Conservation (phyloP, 1,140 invertebrate genomes). For the Belonocnema kinseyi region DNA sequence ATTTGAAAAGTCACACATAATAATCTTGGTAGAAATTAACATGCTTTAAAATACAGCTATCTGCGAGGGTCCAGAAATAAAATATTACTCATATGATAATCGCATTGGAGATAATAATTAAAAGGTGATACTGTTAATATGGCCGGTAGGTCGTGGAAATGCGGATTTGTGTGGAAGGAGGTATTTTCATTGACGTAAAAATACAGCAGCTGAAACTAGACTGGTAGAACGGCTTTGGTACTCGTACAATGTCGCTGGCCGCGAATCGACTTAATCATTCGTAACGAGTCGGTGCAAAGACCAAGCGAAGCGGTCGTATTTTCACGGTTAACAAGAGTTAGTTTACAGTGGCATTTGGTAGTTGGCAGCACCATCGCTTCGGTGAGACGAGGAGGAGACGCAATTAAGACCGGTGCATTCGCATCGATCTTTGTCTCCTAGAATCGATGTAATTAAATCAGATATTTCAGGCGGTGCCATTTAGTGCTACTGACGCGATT, state of each 20-base stretch:
- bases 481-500: constrained; percentile 61
- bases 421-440: constrained; percentile 71
- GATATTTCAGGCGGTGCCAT: constrained; percentile 69
- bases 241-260: constrained; percentile 23
- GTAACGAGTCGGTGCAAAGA: constrained; percentile 24
- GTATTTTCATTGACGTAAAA: constrained; percentile 26
- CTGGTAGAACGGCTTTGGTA: constrained; percentile 29
- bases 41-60: no score
- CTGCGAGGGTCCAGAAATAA: no score
- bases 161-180: constrained; percentile 9
- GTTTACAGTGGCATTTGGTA: constrained; percentile 11
- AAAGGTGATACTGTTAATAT: no score
- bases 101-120: no score
- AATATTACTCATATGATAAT: no score
- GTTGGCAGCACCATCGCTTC: constrained; percentile 16
- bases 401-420: constrained; percentile 65
- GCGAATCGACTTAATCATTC: constrained; percentile 29
- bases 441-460: constrained; percentile 72
- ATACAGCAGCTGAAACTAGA: constrained; percentile 24
- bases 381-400: constrained; percentile 38
- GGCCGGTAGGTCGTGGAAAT: background rate
- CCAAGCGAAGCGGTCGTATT: background rate
- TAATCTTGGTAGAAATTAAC: no score
- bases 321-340: constrained; percentile 22
- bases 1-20: no score